Conservation (phyloP, 1,140 invertebrate genomes). For the Saxidomus purpurata region DNA sequence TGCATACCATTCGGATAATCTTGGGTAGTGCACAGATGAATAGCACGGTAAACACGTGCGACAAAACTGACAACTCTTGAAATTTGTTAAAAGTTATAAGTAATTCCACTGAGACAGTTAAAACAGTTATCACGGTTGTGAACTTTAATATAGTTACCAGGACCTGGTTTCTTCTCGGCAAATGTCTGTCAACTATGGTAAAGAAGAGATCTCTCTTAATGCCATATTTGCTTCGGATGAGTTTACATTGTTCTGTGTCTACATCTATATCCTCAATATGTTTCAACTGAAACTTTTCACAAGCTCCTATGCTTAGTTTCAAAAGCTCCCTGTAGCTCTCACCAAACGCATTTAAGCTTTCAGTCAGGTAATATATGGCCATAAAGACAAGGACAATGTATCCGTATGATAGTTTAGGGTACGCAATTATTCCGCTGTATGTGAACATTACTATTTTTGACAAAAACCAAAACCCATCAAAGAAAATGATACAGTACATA, state of each 20-base stretch:
- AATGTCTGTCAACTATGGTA: slow-evolving; percentile 10
- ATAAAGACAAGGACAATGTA: slow-evolving; percentile 52
- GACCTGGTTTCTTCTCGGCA: slow-evolving; percentile 45
- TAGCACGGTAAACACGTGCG: slow-evolving; percentile 57
- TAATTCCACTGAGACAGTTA: slow-evolving; percentile 27
- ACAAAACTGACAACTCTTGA: slow-evolving; percentile 37
- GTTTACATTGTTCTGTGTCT: not conserved
- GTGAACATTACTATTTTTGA: slow-evolving; percentile 51
- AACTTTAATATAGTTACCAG: slow-evolving; percentile 39
- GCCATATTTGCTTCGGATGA: not conserved
- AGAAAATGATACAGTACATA: slow-evolving; percentile 54
- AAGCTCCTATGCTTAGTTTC: not conserved
- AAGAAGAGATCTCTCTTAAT: slow-evolving; percentile 29
- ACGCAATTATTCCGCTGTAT: slow-evolving; percentile 53
- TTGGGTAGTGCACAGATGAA: slow-evolving; percentile 61
- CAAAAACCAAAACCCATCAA: slow-evolving; percentile 54
- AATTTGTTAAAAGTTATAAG: slow-evolving; percentile 38
- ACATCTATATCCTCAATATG: not conserved
- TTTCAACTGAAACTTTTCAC: not conserved
- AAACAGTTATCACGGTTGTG: slow-evolving; percentile 16
- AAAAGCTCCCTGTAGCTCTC: slow-evolving; percentile 41
- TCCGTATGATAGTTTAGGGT: slow-evolving; percentile 55
- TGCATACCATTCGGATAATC: not conserved
- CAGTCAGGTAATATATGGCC: slow-evolving; percentile 29
- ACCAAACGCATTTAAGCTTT: slow-evolving; percentile 36